Evolutionary conservation across 2,797 vertebrate genomes (phyloP).

Genomic region (Acropternis orthonyx): DNA sequence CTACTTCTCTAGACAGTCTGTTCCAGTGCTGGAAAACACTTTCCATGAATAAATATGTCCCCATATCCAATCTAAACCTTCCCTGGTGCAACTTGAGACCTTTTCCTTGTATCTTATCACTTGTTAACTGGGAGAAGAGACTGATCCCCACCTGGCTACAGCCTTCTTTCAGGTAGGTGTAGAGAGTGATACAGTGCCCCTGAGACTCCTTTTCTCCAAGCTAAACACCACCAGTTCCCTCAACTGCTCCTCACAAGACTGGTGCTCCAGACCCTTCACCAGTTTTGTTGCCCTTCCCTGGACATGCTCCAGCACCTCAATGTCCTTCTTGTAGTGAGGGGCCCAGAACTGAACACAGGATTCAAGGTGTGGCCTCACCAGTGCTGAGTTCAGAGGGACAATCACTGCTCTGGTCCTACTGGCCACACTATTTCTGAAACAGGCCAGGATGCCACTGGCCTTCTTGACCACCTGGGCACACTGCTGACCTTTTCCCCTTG

Average conservation of each 20-base stretch:
- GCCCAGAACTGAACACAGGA: neutral
- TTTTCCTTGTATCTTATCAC: neutral
- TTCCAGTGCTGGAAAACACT: neutral
- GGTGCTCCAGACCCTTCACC: neutral
- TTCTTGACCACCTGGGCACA: neutral
- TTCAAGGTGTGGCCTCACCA: neutral
- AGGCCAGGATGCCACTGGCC: neutral
- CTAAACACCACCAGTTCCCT: neutral
- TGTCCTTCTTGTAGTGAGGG: neutral
- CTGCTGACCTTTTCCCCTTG: neutral
- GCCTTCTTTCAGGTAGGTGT: neutral
- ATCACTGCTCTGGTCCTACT: neutral
- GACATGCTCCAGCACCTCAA: neutral
- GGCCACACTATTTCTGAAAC: neutral
- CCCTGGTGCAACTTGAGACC: neutral
- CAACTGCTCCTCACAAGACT: neutral
- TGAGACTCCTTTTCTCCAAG: neutral
- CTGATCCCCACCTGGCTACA: neutral
- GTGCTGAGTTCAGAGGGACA: neutral
- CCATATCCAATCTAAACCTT: neutral
- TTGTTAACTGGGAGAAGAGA: neutral
- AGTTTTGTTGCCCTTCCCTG: neutral
- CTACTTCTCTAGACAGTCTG: neutral
- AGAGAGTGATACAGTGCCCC: neutral
- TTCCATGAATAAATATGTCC: neutral